Conservation (phyloP, 2,888 invertebrate species). For the Sphaeridia pumilis region DNA sequence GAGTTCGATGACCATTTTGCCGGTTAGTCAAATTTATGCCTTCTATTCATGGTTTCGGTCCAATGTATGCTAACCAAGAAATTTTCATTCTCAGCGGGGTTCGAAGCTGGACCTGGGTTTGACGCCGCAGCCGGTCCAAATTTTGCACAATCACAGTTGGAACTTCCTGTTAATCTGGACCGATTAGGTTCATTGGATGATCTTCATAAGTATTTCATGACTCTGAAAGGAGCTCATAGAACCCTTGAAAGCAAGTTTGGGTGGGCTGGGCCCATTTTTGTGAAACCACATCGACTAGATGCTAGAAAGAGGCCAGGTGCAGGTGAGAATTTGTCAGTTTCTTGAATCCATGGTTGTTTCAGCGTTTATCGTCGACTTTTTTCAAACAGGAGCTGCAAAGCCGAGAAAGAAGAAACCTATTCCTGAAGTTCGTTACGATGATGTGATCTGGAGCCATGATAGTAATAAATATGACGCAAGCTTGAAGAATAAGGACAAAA, state of each 20-base stretch:
- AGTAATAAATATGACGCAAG: constrained; percentile 16
- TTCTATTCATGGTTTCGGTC: too few relatives aligned
- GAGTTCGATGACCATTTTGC: neutral
- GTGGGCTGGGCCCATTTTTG: constrained; percentile 31
- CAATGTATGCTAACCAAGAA: too few relatives aligned
- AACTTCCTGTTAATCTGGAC: constrained; percentile 6
- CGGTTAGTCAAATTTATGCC: neutral
- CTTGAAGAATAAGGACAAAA: constrained; percentile 6
- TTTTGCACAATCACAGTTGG: too few relatives aligned
- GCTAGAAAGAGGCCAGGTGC: constrained; percentile 3
- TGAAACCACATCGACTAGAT: constrained; percentile 18
- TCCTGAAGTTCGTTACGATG: constrained; percentile 13
- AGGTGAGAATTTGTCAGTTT: neutral
- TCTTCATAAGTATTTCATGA: constrained; percentile 6
- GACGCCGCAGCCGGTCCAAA: too few relatives aligned
- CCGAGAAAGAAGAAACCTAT: constrained; percentile 18
- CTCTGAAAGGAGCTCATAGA: constrained; percentile 13
- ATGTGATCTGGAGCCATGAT: constrained; percentile 19
- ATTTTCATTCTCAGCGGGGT: too few relatives aligned
- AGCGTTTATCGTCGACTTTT: constrained; percentile 6
- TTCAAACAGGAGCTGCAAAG: constrained; percentile 3
- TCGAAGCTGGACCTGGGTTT: too few relatives aligned
- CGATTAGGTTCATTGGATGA: constrained; percentile 8
- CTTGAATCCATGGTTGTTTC: neutral
- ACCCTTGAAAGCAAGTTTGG: constrained; percentile 22